Evolutionary conservation across 2,797 vertebrate species (phyloP), one percentile per base, ranked within the genome.

Genomic region (Enteromius trimaculatus): DNA sequence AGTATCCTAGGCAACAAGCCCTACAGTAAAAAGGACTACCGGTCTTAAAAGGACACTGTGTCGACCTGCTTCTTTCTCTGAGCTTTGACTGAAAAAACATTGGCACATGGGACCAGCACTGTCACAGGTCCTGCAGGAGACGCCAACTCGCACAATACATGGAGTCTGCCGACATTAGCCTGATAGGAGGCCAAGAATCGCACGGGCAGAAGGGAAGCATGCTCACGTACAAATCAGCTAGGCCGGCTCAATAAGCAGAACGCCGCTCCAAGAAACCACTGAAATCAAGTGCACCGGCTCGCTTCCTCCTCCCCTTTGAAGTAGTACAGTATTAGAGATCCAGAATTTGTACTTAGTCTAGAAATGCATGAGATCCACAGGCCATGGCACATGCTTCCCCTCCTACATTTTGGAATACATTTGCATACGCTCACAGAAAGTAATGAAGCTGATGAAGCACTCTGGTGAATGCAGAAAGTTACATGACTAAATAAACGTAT

Each of bases 1-100:
- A 98, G 97, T 92, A 99, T 99, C 93, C 94, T 99, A 94, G 98
- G 98, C 92, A 99, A 99, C 95, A 99, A 99, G 94, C 98, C 98
- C 89, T 99, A 97, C 95, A 99, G 96, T 96, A 99, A 99, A 96
- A 99, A 99, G 94, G 98, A 99, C 95, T 99, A 99, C 92, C 91
- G 98, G 87, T 99, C 98, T 91, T 99, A 96, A 87, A 93, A 85
- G 44, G 65, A 47, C 55, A 66, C n/a, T 47, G 68, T 77, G 72
- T 60, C 29, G 58, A 34, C 68, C 81, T 44, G 55, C 84, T 65
- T 71, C 39, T 84, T 78, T 69, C 79, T 75, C 75, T 85, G 76
- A 82, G 79, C 81, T 78, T n/a, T 84, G 53, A 34, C 65, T 21
- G 80, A 71, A 87, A 34, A 17, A 68, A 87, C 58, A n/a, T 79